phyloP scores from a whole-genome alignment of 2,113 vertebrate species.

The Vidua chalybeata region DNA sequence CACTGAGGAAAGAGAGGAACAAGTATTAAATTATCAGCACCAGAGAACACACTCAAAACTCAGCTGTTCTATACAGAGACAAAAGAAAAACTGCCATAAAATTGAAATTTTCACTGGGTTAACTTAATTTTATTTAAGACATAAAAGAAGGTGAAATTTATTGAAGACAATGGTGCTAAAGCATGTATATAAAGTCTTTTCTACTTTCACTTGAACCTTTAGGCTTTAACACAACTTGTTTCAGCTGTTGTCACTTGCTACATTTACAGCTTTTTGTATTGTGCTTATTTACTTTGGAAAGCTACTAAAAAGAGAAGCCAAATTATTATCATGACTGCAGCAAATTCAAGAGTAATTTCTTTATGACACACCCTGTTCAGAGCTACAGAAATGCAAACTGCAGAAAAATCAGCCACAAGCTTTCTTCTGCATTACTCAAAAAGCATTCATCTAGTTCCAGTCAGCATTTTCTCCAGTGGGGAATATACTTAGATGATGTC shows the following conservation, averaged over 20 bases:
- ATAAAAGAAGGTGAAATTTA: neutral
- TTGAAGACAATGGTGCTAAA: neutral
- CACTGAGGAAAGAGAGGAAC: neutral
- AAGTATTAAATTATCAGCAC: neutral
- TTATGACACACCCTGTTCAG: slow-evolving; percentile 14
- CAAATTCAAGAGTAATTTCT: slow-evolving; percentile 16
- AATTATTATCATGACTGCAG: neutral
- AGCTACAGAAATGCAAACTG: slow-evolving; percentile 8
- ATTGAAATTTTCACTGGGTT: neutral
- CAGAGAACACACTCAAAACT: neutral
- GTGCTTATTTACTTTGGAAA: neutral
- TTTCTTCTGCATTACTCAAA: neutral
- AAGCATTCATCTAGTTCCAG: neutral
- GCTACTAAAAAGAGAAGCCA: neutral
- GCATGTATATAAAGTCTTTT: neutral
- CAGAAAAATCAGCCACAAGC: neutral
- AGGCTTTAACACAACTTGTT: neutral
- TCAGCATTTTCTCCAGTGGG: neutral
- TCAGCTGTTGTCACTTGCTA: neutral
- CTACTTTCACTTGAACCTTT: neutral
- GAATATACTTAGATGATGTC: neutral
- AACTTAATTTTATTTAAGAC: neutral
- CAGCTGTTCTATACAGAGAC: neutral
- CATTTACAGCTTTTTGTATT: neutral
- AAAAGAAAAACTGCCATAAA: neutral